Base-by-base conservation (phyloP, 2,797 vertebrate genomes). In the Natrix natrix region DNA sequence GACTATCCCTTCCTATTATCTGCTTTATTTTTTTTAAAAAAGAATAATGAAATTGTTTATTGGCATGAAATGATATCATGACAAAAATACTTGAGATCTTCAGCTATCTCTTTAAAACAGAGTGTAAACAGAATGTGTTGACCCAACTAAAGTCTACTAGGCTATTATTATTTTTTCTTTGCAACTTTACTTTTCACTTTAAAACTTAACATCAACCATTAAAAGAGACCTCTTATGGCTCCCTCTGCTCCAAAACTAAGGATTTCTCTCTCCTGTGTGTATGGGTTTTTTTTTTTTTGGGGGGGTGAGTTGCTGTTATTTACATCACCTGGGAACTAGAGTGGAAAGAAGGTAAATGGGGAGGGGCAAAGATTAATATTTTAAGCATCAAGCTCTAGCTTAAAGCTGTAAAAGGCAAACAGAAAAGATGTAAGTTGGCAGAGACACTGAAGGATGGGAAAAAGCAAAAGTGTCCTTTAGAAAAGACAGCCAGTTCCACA, bases 401-500 rank as follows among this genome's bases (percentile, higher is more conserved):
- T 55, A 92, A 48, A 94, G 54, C 78, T 32, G 26, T 61, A 87
- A 89, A 88, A 90, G 37, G 52, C 88, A 89, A 60, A 32, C n/a
- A 92, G 89, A 91, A 88, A 3, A 86, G 32, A 17, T 11, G 87
- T 10, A 59, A 93, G 13, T 48, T 83, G 37, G 8, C 74, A 83
- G 37, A 24, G 74, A 83, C 74, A 83, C 4, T 48, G 37, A 48
- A 6, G 86, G 20, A n/a, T 0, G 66, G 26, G 37, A 59, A 32
- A 63, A 17, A 55, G 4, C 8, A 87, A 54, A 91, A 48, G 93
- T 17, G 0, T 12, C 14, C 7, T 3, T n/a, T 37, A 6, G 78
- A 59, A 86, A 87, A 91, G 57, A 93, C 22, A 2, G 2, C 57
- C 88, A 92, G n/a, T 14, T 96, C 54, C 43, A 20, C 66, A 91